These are phyloP conservation scores for Mionectes macconnelli DNA, from an alignment of 2,113 vertebrate genomes.

Conservation along the genomic window DNA sequence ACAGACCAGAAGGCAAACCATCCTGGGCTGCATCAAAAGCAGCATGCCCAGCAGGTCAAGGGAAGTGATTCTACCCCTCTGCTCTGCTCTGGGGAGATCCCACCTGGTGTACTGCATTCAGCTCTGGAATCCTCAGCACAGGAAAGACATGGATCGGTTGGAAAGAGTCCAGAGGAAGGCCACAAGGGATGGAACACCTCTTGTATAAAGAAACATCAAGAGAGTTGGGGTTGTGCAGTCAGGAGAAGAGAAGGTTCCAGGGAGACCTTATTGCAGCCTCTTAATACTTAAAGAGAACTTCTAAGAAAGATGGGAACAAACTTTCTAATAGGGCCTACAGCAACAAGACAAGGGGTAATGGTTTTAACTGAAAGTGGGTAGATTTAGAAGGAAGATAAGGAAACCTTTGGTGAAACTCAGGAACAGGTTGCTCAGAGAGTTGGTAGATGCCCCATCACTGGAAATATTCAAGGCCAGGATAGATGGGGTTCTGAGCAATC, in stretches of 20 bases:
- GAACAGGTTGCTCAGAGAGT: not conserved
- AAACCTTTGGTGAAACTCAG: not conserved
- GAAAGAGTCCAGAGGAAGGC: not conserved
- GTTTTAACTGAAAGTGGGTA: not conserved
- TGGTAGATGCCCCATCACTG: not conserved
- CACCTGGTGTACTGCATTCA: not conserved
- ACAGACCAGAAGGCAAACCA: not conserved
- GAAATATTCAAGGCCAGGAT: not conserved
- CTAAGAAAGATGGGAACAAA: not conserved
- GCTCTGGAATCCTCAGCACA: not conserved
- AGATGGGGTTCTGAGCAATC: fast-evolving
- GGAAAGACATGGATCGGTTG: not conserved
- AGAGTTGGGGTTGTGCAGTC: not conserved
- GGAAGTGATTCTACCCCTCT: not conserved
- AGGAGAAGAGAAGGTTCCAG: not conserved
- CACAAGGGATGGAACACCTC: not conserved
- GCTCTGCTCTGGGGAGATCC: not conserved
- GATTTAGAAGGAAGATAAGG: not conserved
- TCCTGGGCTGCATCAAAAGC: not conserved
- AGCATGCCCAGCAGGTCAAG: fast-evolving
- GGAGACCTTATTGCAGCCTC: not conserved
- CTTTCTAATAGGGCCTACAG: not conserved
- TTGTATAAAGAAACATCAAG: not conserved
- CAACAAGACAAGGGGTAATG: not conserved
- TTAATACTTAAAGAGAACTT: not conserved